Conservation (phyloP, 1,140 invertebrate species). For the Heliconius himera region DNA sequence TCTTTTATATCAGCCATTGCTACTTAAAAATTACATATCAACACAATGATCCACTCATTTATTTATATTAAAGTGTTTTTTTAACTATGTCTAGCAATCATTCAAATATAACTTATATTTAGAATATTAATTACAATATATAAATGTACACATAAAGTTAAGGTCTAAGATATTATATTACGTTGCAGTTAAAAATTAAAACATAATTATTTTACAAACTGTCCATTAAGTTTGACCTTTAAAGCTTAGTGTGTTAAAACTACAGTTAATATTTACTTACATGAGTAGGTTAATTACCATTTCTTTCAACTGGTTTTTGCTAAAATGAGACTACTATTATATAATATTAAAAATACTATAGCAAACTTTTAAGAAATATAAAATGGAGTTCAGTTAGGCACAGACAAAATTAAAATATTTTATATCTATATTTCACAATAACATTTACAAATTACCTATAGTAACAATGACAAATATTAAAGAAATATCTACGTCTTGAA, state of each 20-base stretch:
- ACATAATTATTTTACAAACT: not conserved
- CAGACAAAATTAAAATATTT: no score
- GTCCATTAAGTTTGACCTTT: slow-evolving; percentile 4
- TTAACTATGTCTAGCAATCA: not conserved
- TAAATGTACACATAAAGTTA: not conserved
- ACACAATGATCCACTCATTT: not conserved
- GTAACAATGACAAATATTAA: no score
- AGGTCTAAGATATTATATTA: not conserved
- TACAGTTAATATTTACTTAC: not conserved
- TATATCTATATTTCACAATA: no score
- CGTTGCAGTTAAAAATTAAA: slow-evolving; percentile 1
- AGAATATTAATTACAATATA: not conserved
- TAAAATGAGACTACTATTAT: not conserved
- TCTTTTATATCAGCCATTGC: not conserved
- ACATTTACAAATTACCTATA: no score
- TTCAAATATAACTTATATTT: not conserved
- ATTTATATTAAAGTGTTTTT: no score
- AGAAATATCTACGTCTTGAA: no score
- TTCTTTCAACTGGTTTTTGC: not conserved
- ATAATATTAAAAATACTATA: not conserved
- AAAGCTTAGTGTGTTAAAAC: not conserved
- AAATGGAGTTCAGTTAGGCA: no score
- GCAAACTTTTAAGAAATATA: not conserved
- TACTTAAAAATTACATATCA: not conserved
- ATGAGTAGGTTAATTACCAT: not conserved